Evolutionary conservation across 2,797 vertebrate species (phyloP).

Genomic region (Cossypha niveicapilla): DNA sequence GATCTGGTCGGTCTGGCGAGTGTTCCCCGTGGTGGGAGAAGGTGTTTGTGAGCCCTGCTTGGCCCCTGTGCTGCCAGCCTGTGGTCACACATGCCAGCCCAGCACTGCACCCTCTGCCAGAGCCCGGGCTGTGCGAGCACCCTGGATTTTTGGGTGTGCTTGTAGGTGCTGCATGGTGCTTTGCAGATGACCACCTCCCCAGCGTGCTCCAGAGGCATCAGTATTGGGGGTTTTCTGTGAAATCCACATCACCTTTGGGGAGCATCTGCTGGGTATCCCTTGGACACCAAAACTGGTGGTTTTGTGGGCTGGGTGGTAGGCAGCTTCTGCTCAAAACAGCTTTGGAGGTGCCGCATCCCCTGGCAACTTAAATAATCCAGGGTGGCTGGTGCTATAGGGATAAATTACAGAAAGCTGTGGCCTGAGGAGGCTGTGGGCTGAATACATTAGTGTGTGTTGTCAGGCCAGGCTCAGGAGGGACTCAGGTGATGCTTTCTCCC

Average conservation of each 20-base stretch:
- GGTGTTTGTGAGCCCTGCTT: not conserved
- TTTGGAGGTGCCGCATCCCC: accelerated
- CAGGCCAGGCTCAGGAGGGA: not conserved
- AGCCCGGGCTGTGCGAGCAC: accelerated
- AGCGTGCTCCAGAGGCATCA: accelerated
- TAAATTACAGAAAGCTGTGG: not conserved
- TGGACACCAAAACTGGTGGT: not conserved
- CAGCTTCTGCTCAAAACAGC: not conserved
- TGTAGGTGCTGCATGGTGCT: not conserved
- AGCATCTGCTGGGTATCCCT: not conserved
- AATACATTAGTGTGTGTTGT: not conserved
- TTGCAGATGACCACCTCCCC: accelerated
- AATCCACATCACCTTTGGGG: accelerated
- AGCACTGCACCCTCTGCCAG: not conserved
- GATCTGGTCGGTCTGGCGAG: accelerated
- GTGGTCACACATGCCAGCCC: accelerated
- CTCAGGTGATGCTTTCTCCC: not conserved
- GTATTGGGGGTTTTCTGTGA: accelerated
- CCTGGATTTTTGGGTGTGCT: not conserved
- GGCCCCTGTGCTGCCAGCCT: not conserved
- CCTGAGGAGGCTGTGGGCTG: not conserved
- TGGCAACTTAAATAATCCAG: not conserved
- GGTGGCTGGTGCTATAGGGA: not conserved
- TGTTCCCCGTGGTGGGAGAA: not conserved
- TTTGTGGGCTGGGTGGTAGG: not conserved